These are phyloP conservation scores for Spinus pinus DNA, from an alignment of 2,797 vertebrate species.

Conservation along the genomic window DNA sequence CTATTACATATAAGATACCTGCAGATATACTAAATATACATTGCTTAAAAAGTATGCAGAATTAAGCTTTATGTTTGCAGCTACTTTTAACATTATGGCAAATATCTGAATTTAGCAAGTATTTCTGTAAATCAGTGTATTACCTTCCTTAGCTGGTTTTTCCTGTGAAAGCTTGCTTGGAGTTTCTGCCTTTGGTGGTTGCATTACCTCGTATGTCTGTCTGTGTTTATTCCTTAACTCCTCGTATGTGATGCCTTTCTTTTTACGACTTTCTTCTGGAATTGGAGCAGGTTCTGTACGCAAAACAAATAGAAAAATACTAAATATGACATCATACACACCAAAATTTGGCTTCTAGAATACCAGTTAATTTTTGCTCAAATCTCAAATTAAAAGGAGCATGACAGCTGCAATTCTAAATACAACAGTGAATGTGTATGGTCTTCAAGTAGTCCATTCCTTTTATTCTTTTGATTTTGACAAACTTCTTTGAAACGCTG, in stretches of 20 bases:
- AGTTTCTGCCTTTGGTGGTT: conserved; percentile 82
- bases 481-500: background rate
- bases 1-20: background rate
- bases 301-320: conserved; percentile 38
- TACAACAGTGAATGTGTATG: background rate
- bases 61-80: background rate
- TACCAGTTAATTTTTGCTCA: background rate
- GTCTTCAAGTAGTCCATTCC: background rate
- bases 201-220: conserved; percentile 85
- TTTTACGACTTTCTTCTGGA: conserved; percentile 79
- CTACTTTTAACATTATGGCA: background rate
- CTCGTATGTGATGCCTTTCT: conserved; percentile 84
- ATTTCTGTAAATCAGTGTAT: background rate
- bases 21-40: background rate
- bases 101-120: background rate
- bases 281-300: conserved; percentile 74
- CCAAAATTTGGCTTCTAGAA: background rate
- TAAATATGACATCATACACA: background rate
- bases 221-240: conserved; percentile 89
- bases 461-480: background rate
- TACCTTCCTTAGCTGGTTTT: conserved; percentile 79
- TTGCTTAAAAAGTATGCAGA: background rate
- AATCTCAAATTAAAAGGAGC: background rate
- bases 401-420: background rate
- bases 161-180: conserved; percentile 77